Conservation (phyloP, 2,797 vertebrate genomes). For the Ambastaia sidthimunki region DNA sequence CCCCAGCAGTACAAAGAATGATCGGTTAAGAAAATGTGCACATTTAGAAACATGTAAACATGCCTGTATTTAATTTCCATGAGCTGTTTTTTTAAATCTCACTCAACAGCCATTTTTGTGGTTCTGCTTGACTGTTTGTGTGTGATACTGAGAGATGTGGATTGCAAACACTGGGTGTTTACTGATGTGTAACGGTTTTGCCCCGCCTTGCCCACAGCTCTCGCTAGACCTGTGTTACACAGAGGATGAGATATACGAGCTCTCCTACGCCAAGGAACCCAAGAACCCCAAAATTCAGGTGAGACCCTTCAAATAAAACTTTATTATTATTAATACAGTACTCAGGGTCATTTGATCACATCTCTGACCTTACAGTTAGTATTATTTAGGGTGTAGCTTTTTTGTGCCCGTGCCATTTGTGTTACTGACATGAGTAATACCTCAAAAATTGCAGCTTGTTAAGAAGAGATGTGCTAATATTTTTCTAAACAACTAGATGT, state of each 20-base stretch:
- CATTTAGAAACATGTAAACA: constrained; percentile 33
- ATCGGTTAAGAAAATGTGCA: constrained; percentile 1
- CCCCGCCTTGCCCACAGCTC: constrained; percentile 73
- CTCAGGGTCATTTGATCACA: too few relatives aligned
- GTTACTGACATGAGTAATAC: too few relatives aligned
- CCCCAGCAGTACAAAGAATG: constrained; percentile 14
- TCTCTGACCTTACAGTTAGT: too few relatives aligned
- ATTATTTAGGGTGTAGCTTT: too few relatives aligned
- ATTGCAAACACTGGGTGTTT: constrained; percentile 9
- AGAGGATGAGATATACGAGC: constrained; percentile 91
- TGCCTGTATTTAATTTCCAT: background rate
- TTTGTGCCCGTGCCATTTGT: too few relatives aligned
- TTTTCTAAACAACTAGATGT: background rate
- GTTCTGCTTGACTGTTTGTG: constrained; percentile 21
- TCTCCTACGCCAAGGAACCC: constrained; percentile 91
- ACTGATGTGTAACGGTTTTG: constrained; percentile 25
- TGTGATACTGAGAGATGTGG: constrained; percentile 39
- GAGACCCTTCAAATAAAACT: constrained; percentile 54
- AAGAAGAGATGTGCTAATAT: background rate
- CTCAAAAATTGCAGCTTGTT: background rate
- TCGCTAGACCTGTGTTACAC: constrained; percentile 92
- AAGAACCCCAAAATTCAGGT: constrained; percentile 88
- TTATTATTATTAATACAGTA: too few relatives aligned
- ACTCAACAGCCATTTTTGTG: constrained; percentile 1
- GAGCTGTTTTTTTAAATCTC: background rate